Base-by-base conservation (phyloP, 2,113 vertebrate genomes). In the Elaphurus davidianus region DNA sequence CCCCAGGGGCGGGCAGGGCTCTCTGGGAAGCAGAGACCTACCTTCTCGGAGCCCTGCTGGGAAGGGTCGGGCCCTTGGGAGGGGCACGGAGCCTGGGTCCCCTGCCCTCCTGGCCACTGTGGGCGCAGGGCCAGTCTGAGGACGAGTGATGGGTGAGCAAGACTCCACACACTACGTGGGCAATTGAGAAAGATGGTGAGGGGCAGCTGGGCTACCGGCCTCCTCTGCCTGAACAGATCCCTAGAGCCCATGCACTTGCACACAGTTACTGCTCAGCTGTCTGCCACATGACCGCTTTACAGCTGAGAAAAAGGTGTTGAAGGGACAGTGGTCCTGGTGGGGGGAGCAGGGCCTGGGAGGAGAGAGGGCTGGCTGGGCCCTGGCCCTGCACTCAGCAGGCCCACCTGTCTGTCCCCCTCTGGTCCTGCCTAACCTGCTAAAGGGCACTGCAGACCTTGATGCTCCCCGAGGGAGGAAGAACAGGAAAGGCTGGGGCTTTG, bases 191-290 rank as follows among this genome's bases (percentile, higher is more conserved):
- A 79, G 59, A 30, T 15, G 19, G 36, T 13, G 15, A 54, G 54
- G 43, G 83, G 74, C 62, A 92, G 50, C 23, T 3, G 6, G 60
- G 92, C 74, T 67, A 17, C 78, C 25, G 17, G 52, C 79, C 40
- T 94, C 60, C 36, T 50, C 36, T 52, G 71, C 40, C 7, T 27
- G 76, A 78, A 78, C 33, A n/a, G n/a, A 71, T 74, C 91, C 94
- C 82, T 90, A 67, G 64, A 76, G 86, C 40, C 1, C 62, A 33
- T 10, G 45, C 59, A 5, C 50, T 16, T 76, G 74, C 81, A 87
- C 62, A 78, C 84, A 36, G n/a, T 21, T 87, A 62, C 93, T 92
- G 81, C 87, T 79, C 59, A 16, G 86, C 81, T 25, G 23, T 23
- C 33, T 2, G 55, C 12, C 25, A 14, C 8, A 5, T 9, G 47